Percentiles rank a stretch among this genome's conserved stretches.
Conservation (phyloP, 1,140 invertebrate genomes). For the Bombyx mori region DNA sequence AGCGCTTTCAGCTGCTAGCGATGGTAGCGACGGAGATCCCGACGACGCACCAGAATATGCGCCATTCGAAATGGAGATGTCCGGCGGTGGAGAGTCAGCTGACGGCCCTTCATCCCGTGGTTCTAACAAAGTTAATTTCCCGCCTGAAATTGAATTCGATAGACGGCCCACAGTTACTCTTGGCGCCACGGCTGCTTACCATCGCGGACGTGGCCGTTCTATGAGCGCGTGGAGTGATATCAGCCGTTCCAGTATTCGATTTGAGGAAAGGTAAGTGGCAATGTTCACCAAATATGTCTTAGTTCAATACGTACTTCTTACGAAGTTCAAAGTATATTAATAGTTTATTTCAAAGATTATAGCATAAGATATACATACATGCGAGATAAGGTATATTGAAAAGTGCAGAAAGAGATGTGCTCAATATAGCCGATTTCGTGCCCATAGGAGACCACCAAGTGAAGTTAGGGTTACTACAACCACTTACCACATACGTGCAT, state of each 20-base stretch:
- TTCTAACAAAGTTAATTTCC: constrained; percentile 79
- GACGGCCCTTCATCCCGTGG: constrained; percentile 53
- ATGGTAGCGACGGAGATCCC: constrained; percentile 52
- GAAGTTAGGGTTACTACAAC: constrained; percentile 27
- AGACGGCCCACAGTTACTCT: constrained; percentile 74
- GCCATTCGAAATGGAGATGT: constrained; percentile 55
- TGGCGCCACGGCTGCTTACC: constrained; percentile 70
- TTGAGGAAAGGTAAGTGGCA: constrained; percentile 81
- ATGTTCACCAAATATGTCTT: constrained; percentile 1
- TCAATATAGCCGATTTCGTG: constrained; percentile 4
- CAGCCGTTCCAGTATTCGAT: constrained; percentile 82
- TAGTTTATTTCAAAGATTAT: background rate
- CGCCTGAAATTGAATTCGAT: constrained; percentile 74
- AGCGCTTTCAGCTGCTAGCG: constrained; percentile 56
- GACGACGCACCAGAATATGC: constrained; percentile 53
- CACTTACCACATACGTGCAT: constrained; percentile 24
- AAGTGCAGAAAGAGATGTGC: constrained; percentile 4
- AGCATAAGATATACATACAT: constrained; percentile 1
- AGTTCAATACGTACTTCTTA: background rate
- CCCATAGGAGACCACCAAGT: background rate
- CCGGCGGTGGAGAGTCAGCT: constrained; percentile 43
- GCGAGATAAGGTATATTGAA: background rate
- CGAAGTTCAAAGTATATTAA: background rate
- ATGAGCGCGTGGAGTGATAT: constrained; percentile 90
- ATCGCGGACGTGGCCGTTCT: constrained; percentile 74